phyloP scores from a whole-genome alignment of 2,113 vertebrate species.

The Delphinapterus leucas region DNA sequence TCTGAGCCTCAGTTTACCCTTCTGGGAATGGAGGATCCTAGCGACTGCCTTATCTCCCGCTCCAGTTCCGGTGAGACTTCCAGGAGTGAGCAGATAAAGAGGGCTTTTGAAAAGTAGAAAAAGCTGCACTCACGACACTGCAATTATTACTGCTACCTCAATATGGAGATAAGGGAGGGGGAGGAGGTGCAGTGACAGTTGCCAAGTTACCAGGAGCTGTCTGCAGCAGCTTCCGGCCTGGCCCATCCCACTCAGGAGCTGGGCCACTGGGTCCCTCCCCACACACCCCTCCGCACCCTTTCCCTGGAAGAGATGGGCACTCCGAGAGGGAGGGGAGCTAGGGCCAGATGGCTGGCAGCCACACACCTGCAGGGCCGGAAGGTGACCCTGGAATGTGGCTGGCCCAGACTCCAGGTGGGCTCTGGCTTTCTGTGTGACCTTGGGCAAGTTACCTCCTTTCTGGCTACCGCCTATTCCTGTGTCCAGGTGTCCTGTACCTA shows the following conservation, averaged over 20 bases:
- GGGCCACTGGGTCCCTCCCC: neutral
- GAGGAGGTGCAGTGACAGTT: conserved; percentile 47
- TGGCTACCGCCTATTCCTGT: neutral
- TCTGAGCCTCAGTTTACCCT: conserved; percentile 47
- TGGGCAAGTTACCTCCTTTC: conserved; percentile 14
- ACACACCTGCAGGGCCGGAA: neutral
- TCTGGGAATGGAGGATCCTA: conserved; percentile 3
- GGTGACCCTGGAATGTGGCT: conserved; percentile 50
- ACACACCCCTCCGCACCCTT: neutral
- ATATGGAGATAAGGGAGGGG: conserved; percentile 45
- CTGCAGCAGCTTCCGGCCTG: conserved; percentile 19
- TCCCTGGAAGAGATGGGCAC: neutral
- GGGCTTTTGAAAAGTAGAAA: conserved; percentile 60
- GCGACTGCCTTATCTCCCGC: neutral
- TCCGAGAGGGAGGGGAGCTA: fast-evolving
- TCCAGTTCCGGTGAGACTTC: conserved; percentile 51
- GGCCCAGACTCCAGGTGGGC: neutral
- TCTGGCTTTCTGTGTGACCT: conserved; percentile 15
- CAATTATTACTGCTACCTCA: conserved; percentile 57
- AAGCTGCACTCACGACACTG: conserved; percentile 30
- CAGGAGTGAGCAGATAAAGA: conserved; percentile 50
- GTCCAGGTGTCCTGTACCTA: neutral
- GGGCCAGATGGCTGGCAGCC: conserved; percentile 21
- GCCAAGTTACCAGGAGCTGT: conserved; percentile 69
- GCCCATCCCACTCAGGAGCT: conserved; percentile 28